These are phyloP conservation scores for Ochlodes sylvanus DNA, from an alignment of 2,888 invertebrate genomes.

Conservation along the genomic window DNA sequence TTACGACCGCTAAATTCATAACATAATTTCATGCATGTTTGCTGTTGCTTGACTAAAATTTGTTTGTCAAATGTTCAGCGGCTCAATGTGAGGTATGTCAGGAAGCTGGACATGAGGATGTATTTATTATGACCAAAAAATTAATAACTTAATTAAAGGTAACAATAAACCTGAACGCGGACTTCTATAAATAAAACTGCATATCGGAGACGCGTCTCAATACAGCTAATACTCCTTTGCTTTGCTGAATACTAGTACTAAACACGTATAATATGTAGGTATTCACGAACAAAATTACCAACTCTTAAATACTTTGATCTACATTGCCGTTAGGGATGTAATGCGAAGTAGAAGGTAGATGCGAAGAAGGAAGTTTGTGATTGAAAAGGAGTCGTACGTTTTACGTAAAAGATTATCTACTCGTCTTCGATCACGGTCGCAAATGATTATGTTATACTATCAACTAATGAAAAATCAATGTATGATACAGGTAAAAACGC, in stretches of 20 bases:
- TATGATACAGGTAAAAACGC: conserved; percentile 45
- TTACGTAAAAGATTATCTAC: not conserved
- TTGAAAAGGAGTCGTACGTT: not conserved
- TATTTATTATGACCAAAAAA: conserved; percentile 11
- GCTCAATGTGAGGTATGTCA: not conserved
- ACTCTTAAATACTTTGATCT: conserved; percentile 6
- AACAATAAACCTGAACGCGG: not conserved
- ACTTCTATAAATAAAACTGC: not conserved
- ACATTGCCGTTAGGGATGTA: not conserved
- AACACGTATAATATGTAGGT: not conserved
- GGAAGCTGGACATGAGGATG: not conserved
- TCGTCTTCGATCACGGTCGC: too few relatives aligned
- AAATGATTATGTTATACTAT: too few relatives aligned
- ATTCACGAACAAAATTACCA: conserved; percentile 4
- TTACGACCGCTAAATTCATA: conserved; percentile 2
- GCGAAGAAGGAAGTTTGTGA: not conserved
- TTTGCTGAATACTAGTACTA: conserved; percentile 7
- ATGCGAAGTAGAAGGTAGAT: not conserved
- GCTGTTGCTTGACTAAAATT: not conserved
- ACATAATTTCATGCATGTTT: conserved; percentile 2
- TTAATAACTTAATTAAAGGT: not conserved
- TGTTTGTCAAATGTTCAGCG: conserved; percentile 2
- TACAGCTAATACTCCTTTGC: conserved; percentile 10
- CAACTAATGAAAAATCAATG: too few relatives aligned
- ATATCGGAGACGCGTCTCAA: not conserved